Conservation (phyloP, 2,888 invertebrate genomes). For the Hirtodrosophila alboralis region DNA sequence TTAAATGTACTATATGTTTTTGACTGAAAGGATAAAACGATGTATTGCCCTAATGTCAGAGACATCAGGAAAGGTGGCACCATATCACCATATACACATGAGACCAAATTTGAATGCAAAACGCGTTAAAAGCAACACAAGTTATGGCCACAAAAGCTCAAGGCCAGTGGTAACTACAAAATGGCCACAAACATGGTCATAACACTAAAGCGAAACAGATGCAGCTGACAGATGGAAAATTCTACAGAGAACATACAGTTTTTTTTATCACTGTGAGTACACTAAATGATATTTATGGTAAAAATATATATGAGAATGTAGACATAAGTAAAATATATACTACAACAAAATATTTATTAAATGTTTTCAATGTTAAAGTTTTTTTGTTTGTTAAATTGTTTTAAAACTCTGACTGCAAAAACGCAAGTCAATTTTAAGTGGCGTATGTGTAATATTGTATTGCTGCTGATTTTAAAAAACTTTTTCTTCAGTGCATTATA, state of each 20-base stretch:
- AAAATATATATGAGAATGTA: slow-evolving; percentile 2
- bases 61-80: not conserved
- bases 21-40: too few relatives aligned
- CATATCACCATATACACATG: not conserved
- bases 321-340: not conserved
- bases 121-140: not conserved
- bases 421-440: not conserved
- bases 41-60: not conserved
- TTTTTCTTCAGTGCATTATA: too few relatives aligned
- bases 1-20: too few relatives aligned
- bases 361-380: not conserved
- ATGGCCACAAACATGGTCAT: slow-evolving; percentile 2
- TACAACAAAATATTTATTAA: slow-evolving; percentile 1
- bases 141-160: slow-evolving; percentile 1
- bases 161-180: slow-evolving; percentile 10
- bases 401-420: not conserved
- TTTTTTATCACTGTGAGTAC: slow-evolving; percentile 25
- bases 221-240: slow-evolving; percentile 2
- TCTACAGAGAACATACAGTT: not conserved
- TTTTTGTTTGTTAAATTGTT: not conserved
- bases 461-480: not conserved
- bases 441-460: slow-evolving; percentile 14
- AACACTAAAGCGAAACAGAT: slow-evolving; percentile 2
- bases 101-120: slow-evolving; percentile 18
- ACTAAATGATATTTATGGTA: slow-evolving; percentile 35